Base-by-base conservation (phyloP, 2,888 invertebrate genomes). In the Agriotes lineatus region DNA sequence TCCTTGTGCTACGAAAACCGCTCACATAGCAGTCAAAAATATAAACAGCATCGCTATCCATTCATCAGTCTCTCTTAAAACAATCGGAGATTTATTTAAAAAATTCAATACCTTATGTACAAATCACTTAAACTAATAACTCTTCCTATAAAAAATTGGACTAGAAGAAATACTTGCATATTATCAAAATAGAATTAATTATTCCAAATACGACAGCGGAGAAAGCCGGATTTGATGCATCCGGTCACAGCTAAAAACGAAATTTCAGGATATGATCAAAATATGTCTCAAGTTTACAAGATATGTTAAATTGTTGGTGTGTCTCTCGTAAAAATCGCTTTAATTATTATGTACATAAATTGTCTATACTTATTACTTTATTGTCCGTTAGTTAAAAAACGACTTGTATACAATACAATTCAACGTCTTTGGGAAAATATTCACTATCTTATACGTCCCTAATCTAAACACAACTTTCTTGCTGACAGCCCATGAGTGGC, bases 401-500 rank as follows among this genome's bases (percentile, higher is more conserved):
- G 42, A 52, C 39, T 18, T 63, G 48, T 67, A 67, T 64, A 63
- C 42, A 68, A 42, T 68, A 63, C 39, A 68, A 33, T 54, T 42
- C 33, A 59, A 59, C 35, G 66, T 56, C 44, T 68, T 68, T 56
- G 37, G 33, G 63, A 59, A 61, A 58, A 52, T 61, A 61, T 69
- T 60, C 69, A 56, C 64, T 69, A 69, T 39, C 18, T 58, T 45
- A 63, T 54, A 22, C 33, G 39, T 52, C 25, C 48, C 54, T 64
- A 69, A 58, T 70, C 52, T 70, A 91, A 78, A 91, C 91, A 80
- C 91, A 91, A 82, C 91, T 91, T 80, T 91, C 91, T 76, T 90
- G 85, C 76, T 86, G 87, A 80, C 89, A 90, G 20, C 90, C 90
- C 82, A 91, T 87, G n/a, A 91, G 85, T 0, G 91, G 91, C 48